phyloP scores from a whole-genome alignment of 2,797 vertebrate genomes.

The Megaceryle alcyon region DNA sequence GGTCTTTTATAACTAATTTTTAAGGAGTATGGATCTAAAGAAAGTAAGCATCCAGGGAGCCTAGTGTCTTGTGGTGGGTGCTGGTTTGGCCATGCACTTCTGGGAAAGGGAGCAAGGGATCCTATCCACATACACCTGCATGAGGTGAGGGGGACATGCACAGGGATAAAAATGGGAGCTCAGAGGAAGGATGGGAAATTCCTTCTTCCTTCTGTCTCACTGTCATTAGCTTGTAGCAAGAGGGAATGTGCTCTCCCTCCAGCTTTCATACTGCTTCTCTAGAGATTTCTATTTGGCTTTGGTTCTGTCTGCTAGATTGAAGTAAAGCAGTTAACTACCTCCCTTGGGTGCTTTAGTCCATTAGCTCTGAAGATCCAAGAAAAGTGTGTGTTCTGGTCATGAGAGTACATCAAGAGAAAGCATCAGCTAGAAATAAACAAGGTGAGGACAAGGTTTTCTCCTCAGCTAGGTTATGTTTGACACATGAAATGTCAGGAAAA shows the following conservation, averaged over 20 bases:
- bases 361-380: not conserved
- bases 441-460: not conserved
- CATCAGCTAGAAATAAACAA: not conserved
- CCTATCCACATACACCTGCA: rapidly evolving
- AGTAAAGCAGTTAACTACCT: not conserved
- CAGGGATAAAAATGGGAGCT: not conserved
- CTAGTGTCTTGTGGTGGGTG: not conserved
- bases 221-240: not conserved
- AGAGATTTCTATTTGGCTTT: not conserved
- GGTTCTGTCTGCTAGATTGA: not conserved
- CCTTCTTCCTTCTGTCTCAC: not conserved
- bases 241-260: not conserved
- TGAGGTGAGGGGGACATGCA: not conserved
- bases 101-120: not conserved
- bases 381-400: not conserved
- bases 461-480: not conserved
- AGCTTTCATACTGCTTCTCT: not conserved
- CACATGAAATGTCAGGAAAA: not conserved
- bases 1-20: not conserved
- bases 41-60: not conserved
- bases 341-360: not conserved
- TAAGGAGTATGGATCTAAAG: not conserved
- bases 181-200: not conserved
- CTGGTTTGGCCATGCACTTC: not conserved
- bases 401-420: not conserved